These are phyloP conservation scores for Lasius platythorax DNA, from an alignment of 2,888 invertebrate species.

Conservation along the genomic window DNA sequence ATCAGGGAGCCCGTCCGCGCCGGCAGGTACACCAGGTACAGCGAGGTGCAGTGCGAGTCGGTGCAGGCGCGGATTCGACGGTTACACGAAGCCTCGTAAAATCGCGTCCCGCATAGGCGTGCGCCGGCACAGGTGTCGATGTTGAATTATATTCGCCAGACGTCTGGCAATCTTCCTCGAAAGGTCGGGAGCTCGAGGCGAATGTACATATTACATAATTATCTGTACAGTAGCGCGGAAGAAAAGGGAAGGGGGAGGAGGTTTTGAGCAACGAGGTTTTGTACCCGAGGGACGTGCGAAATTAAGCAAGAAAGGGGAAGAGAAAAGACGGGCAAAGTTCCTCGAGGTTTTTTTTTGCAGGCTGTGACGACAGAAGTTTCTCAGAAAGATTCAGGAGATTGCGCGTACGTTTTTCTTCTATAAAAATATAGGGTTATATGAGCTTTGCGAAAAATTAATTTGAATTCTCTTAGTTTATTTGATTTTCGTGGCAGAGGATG, in stretches of 20 bases:
- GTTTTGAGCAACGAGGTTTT: constrained; percentile 18
- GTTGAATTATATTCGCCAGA: constrained; percentile 15
- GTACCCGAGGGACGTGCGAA: neutral
- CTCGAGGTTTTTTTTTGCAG: constrained; percentile 37
- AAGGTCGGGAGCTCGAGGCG: neutral
- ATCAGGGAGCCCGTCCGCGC: constrained; percentile 86
- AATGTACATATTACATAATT: constrained; percentile 34
- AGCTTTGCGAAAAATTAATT: constrained; percentile 31
- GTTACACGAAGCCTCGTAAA: constrained; percentile 84
- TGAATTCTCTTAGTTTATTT: neutral
- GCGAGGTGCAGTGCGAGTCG: constrained; percentile 87
- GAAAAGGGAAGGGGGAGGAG: neutral
- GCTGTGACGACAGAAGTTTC: constrained; percentile 38
- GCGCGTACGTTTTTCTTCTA: neutral
- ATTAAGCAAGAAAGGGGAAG: neutral
- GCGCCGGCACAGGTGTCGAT: neutral
- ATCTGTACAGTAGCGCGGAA: constrained; percentile 10
- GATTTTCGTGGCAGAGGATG: neutral
- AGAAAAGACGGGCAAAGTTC: constrained; percentile 17
- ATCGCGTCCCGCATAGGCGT: neutral
- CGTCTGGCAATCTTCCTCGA: neutral
- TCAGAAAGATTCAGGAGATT: constrained; percentile 22
- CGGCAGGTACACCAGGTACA: constrained; percentile 85
- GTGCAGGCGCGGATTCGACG: constrained; percentile 86
- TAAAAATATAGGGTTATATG: constrained; percentile 4